Evolutionary conservation across 2,797 vertebrate species (phyloP), one percentile per base, ranked within the genome.

Genomic region (Craterocephalus amniculus): DNA sequence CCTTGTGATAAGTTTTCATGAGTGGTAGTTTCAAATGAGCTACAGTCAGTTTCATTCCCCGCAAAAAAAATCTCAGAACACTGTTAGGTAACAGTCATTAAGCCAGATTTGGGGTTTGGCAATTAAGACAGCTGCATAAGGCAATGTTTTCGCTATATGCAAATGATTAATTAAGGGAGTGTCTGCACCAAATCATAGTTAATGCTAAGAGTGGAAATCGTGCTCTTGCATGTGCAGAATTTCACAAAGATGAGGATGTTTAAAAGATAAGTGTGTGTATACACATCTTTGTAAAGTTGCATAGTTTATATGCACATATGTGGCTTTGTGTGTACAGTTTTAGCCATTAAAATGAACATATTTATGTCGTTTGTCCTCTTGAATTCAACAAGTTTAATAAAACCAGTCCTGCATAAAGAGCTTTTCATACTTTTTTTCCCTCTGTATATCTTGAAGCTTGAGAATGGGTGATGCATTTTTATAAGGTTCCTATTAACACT

Each of bases 1-100:
- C 68, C 74, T 69, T 67, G 29, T 40, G 59, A 76, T 75, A 65
- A 65, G 54, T 61, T 78, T 67, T 82, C 43, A 73, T 38, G 54
- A 90, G 78, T 75, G 59, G 72, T 83, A 85, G 83, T 56, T 80
- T 84, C 58, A 73, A 74, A 76, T 75, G 57, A 74, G 60, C 45
- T 35, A 35, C 26, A 75, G 63, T 51, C 72, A 58, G 20, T 55
- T 74, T 58, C 38, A 63, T 49, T 57, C 58, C 61, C 52, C 29
- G 11, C 27, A 22, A 57, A 58, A 45, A 69, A 66, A 40, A n/a
- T 69, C 22, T 35, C 1, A 49, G 40, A 57, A 34, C 13, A 32
- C 34, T 58, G 26, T 32, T 32, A 29, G 32, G 52, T 52, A 24
- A 73, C 31, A 38, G 18, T 67, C 48, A 62, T 56, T 40, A 49